Evolutionary conservation across 2,113 vertebrate genomes (phyloP).

Genomic region (Ammospiza caudacuta): DNA sequence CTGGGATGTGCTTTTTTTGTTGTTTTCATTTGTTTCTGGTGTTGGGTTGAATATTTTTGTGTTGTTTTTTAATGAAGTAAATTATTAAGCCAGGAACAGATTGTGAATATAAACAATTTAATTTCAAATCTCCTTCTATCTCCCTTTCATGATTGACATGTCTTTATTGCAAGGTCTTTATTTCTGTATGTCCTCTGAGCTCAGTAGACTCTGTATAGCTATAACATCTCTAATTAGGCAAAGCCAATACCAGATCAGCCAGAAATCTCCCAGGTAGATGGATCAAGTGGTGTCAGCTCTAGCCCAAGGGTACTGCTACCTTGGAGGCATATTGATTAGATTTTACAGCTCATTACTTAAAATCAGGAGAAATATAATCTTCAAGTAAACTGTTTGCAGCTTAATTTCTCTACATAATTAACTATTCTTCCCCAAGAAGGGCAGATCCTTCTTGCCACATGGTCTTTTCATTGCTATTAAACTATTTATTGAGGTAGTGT

Average conservation of each 20-base stretch:
- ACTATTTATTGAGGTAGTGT: conserved; percentile 12
- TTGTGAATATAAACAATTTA: neutral
- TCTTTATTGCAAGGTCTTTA: neutral
- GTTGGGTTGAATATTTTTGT: neutral
- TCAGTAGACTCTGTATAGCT: neutral
- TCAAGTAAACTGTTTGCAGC: conserved; percentile 23
- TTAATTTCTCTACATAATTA: conserved; percentile 37
- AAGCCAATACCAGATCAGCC: neutral
- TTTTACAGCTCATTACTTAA: conserved; percentile 59
- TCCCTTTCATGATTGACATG: neutral
- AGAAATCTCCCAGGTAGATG: neutral
- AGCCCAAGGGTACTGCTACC: neutral
- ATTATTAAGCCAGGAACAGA: neutral
- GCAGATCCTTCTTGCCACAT: neutral
- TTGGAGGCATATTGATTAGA: conserved; percentile 25
- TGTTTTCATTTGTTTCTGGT: neutral
- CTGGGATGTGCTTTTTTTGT: neutral
- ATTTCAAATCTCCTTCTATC: neutral
- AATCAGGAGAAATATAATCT: conserved; percentile 30
- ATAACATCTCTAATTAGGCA: neutral
- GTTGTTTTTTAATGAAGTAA: neutral
- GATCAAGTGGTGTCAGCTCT: neutral
- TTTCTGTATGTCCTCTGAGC: neutral
- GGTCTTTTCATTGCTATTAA: conserved; percentile 19
- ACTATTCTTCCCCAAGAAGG: conserved; percentile 15